These are phyloP conservation scores for Erpornis zantholeuca DNA, from an alignment of 2,113 vertebrate genomes.

Conservation along the genomic window DNA sequence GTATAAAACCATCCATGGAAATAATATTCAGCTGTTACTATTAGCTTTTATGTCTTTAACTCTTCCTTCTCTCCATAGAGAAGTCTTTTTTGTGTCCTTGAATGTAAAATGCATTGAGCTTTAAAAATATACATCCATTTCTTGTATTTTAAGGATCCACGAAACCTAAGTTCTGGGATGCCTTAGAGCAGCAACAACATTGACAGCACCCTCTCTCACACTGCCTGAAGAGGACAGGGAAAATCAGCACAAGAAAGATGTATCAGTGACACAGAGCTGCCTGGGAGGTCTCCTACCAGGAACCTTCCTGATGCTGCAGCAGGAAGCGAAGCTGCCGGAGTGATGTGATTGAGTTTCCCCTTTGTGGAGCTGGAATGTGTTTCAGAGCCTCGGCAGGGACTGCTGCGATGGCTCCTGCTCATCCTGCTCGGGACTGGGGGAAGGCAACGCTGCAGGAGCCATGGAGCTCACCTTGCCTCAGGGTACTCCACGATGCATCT, in stretches of 20 bases:
- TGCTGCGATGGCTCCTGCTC: rapidly evolving
- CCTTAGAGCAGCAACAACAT: background rate
- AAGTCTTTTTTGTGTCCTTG: background rate
- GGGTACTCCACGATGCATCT: rapidly evolving
- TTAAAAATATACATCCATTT: background rate
- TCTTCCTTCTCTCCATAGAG: background rate
- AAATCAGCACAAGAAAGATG: background rate
- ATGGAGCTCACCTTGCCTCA: background rate
- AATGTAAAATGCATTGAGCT: background rate
- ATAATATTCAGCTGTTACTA: background rate
- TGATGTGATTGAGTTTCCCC: background rate
- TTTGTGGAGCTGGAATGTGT: background rate
- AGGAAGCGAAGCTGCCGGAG: background rate
- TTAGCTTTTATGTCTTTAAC: background rate
- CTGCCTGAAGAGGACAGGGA: background rate
- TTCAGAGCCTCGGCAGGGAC: background rate
- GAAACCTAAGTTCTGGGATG: background rate
- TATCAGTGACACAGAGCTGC: background rate
- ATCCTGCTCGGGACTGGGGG: rapidly evolving
- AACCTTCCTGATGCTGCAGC: background rate
- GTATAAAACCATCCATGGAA: background rate
- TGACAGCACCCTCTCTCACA: background rate
- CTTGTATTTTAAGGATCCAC: background rate
- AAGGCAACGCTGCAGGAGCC: rapidly evolving
- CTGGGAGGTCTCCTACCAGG: background rate